Evolutionary conservation across 1,140 invertebrate genomes (phyloP).

Genomic region (Hylaeus anthracinus): DNA sequence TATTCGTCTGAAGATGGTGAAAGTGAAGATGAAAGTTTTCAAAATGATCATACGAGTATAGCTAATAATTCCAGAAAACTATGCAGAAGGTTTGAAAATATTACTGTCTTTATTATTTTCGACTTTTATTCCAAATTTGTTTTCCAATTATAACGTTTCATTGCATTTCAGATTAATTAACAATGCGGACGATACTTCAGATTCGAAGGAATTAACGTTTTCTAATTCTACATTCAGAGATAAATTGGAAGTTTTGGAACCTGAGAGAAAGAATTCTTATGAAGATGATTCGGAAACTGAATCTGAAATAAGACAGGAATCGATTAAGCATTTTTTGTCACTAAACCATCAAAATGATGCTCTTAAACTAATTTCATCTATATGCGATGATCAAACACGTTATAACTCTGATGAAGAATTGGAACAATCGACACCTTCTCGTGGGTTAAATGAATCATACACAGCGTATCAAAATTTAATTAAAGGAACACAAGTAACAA

Average conservation of each 20-base stretch:
- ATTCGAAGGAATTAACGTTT: constrained; percentile 38
- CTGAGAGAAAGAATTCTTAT: constrained; percentile 32
- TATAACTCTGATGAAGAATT: constrained; percentile 6
- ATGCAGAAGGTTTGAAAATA: constrained; percentile 61
- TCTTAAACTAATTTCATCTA: constrained; percentile 27
- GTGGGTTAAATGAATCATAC: constrained; percentile 17
- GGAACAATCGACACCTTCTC: background rate
- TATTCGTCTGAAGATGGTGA: constrained; percentile 56
- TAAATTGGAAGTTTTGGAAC: constrained; percentile 39
- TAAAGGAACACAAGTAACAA: background rate
- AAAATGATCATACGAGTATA: constrained; percentile 9
- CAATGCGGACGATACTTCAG: constrained; percentile 38
- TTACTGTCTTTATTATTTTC: constrained; percentile 12
- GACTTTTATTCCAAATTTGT: background rate
- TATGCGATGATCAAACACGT: background rate
- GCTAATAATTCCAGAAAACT: constrained; percentile 64
- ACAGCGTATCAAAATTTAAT: constrained; percentile 32
- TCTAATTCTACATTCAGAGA: constrained; percentile 28
- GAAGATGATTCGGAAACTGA: constrained; percentile 48
- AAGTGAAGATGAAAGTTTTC: constrained; percentile 34
- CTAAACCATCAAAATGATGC: constrained; percentile 19
- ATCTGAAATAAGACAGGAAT: constrained; percentile 37
- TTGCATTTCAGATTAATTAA: constrained; percentile 47
- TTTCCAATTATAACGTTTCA: background rate
- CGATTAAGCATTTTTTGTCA: constrained; percentile 12